A percentile compares a stretch with the other conserved stretches of the same genome.
Conservation (phyloP, 2,888 invertebrate genomes). For the Parthenolecanium corni region DNA sequence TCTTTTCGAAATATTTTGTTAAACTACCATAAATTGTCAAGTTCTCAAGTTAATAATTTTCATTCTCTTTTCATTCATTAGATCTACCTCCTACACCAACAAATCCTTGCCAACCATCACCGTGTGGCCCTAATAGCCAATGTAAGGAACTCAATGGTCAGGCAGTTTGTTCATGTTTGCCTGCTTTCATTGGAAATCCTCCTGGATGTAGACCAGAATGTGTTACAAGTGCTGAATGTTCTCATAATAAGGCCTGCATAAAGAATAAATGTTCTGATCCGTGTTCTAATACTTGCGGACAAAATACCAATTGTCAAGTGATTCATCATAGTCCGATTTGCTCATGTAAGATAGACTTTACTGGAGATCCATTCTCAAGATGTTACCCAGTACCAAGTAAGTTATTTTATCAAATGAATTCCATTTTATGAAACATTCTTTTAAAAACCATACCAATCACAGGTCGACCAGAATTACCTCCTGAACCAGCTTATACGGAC, state of each 20-base stretch:
- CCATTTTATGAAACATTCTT: background rate
- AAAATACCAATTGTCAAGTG: slow-evolving; percentile 58
- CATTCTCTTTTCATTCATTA: slow-evolving; percentile 3
- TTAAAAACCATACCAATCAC: background rate
- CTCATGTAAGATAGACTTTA: slow-evolving; percentile 48
- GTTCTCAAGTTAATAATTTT: too few relatives aligned
- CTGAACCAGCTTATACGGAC: slow-evolving; percentile 34
- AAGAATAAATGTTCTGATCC: slow-evolving; percentile 59
- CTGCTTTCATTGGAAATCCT: slow-evolving; percentile 52
- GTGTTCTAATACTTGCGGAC: slow-evolving; percentile 60
- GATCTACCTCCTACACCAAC: slow-evolving; percentile 32
- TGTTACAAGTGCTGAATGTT: slow-evolving; percentile 58
- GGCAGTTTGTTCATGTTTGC: slow-evolving; percentile 58
- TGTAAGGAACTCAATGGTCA: slow-evolving; percentile 61
- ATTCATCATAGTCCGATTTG: slow-evolving; percentile 62
- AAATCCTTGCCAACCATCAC: slow-evolving; percentile 59
- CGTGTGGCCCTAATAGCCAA: slow-evolving; percentile 71
- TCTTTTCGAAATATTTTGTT: too few relatives aligned
- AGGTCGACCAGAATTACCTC: slow-evolving; percentile 30
- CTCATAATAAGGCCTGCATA: slow-evolving; percentile 53
- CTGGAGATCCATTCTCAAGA: slow-evolving; percentile 55
- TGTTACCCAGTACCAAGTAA: slow-evolving; percentile 42
- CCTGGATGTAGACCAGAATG: slow-evolving; percentile 64
- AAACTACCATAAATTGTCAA: too few relatives aligned
- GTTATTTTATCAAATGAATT: slow-evolving; percentile 12